Conservation (phyloP, 53 echinoderm and acorn worm genomes). For the Apostichopus leukothele region DNA sequence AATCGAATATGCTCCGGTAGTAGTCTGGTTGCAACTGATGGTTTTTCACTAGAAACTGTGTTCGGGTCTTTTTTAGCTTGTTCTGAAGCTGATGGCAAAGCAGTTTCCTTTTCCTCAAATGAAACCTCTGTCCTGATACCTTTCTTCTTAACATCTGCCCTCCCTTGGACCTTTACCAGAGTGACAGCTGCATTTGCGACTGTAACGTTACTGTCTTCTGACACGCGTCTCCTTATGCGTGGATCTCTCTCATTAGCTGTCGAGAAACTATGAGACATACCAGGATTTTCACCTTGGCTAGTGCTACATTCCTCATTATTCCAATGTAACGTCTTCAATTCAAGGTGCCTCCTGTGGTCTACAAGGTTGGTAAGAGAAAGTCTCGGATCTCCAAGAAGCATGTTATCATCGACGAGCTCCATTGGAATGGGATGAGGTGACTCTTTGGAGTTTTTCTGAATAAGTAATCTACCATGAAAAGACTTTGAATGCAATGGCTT, state of each 20-base stretch:
- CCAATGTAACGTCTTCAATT: conserved; percentile 13
- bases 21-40: too few species aligned
- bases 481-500: conserved; percentile 25
- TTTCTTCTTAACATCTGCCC: too few species aligned
- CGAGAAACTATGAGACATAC: neutral
- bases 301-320: neutral
- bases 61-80: too few species aligned
- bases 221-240: conserved; percentile 16
- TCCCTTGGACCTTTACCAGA: too few species aligned
- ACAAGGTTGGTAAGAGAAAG: conserved; percentile 26
- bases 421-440: conserved; percentile 23
- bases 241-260: conserved; percentile 16
- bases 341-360: neutral
- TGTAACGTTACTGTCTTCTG: conserved; percentile 1
- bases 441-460: conserved; percentile 22
- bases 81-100: too few species aligned
- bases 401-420: neutral
- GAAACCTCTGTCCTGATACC: too few species aligned
- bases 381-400: conserved; percentile 11
- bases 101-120: too few species aligned
- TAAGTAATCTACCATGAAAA: conserved; percentile 25
- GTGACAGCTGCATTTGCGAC: neutral
- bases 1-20: too few species aligned
- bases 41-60: too few species aligned
- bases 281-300: neutral